These are phyloP conservation scores for Micrastur ruficollis DNA, from an alignment of 2,797 vertebrate genomes.

Conservation along the genomic window DNA sequence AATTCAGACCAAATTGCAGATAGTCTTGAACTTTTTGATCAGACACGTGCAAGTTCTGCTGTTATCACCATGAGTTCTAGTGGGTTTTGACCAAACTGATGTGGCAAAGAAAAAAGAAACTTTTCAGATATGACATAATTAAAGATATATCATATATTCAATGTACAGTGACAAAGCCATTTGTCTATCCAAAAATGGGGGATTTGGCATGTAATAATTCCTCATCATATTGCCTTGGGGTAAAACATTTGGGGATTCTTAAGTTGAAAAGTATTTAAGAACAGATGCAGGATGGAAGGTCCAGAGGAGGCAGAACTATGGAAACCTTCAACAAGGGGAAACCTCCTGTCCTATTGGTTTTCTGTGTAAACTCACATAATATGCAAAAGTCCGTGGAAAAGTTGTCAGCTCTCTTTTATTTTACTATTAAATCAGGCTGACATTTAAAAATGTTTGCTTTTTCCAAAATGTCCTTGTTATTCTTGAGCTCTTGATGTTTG, in stretches of 20 bases:
- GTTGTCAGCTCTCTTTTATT: neutral
- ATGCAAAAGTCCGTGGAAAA: neutral
- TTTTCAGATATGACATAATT: neutral
- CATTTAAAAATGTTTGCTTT: neutral
- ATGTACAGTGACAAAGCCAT: neutral
- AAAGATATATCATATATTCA: neutral
- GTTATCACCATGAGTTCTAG: neutral
- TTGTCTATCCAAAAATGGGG: neutral
- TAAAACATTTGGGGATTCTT: neutral
- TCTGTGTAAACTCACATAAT: neutral
- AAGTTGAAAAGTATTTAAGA: neutral
- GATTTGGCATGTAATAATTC: neutral
- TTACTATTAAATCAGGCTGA: neutral
- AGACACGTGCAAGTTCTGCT: neutral
- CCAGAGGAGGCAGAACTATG: neutral
- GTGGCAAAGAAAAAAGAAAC: neutral
- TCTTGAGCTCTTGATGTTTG: neutral
- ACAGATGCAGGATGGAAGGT: neutral
- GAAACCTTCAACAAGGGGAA: neutral
- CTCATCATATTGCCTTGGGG: neutral
- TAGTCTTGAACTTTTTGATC: neutral
- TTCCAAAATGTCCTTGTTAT: neutral
- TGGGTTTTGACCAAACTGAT: neutral
- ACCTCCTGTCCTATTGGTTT: neutral
- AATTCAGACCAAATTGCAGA: neutral